Evolutionary conservation across 2,113 vertebrate genomes (phyloP).

Genomic region (Eulemur macaco): DNA sequence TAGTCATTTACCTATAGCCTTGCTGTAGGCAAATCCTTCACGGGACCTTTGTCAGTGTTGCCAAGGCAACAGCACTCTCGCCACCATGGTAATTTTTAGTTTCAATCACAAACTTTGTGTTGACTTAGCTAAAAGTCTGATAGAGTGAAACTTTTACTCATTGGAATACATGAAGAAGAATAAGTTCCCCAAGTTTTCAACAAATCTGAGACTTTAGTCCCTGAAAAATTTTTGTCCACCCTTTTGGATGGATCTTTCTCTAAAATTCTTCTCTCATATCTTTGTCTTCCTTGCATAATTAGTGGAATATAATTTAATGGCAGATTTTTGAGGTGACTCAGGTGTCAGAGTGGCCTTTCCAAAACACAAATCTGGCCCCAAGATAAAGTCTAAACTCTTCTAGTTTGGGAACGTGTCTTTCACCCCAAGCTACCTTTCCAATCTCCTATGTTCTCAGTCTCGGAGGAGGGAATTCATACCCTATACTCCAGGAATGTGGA

Average conservation of each 20-base stretch:
- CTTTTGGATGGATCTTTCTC: background rate
- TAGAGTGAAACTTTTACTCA: background rate
- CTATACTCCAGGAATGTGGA: background rate
- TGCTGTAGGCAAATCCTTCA: background rate
- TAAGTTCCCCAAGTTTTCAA: background rate
- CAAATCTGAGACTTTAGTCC: background rate
- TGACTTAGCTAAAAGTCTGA: constrained; percentile 26
- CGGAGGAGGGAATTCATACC: background rate
- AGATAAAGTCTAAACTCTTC: background rate
- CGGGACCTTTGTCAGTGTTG: constrained; percentile 47
- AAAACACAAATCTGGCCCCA: background rate
- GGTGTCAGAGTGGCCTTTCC: background rate
- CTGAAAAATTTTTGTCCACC: background rate
- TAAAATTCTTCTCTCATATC: background rate
- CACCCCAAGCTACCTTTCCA: background rate
- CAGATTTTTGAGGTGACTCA: background rate
- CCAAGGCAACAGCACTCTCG: constrained; percentile 44
- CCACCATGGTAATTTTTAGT: constrained; percentile 30
- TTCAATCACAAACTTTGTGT: constrained; percentile 52
- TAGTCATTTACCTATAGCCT: constrained; percentile 54
- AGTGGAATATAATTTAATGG: background rate
- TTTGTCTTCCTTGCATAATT: background rate
- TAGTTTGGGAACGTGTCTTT: background rate
- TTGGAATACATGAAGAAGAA: background rate
- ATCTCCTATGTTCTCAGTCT: background rate